phyloP scores from a whole-genome alignment of 1,140 invertebrate genomes.

The Mya arenaria region DNA sequence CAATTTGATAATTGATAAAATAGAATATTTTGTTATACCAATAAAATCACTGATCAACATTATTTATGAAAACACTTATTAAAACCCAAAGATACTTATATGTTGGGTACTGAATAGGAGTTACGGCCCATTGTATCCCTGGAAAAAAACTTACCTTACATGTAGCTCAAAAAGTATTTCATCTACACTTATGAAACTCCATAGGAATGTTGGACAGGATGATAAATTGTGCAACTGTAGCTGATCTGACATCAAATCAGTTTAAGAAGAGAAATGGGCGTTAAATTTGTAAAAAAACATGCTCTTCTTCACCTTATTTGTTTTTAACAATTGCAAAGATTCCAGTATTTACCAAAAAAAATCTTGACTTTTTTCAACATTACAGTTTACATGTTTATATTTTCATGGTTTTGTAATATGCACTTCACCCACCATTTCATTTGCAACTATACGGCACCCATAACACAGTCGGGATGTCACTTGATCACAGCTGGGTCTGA shows the following conservation, averaged over 20 bases:
- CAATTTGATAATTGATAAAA: background rate
- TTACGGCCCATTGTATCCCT: background rate
- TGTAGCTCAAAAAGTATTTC: background rate
- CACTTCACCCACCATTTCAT: conserved; percentile 61
- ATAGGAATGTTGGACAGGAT: no score
- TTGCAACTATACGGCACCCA: conserved; percentile 61
- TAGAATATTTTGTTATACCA: background rate
- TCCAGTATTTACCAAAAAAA: background rate
- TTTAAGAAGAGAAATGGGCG: no score
- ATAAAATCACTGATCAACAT: background rate
- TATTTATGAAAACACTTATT: background rate
- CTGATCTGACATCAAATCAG: background rate
- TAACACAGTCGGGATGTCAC: conserved; percentile 58
- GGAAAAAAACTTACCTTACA: background rate
- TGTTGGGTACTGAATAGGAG: background rate
- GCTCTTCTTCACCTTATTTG: no score
- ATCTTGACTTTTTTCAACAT: background rate
- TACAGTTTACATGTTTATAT: background rate
- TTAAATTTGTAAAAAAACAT: no score
- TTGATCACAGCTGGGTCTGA: conserved; percentile 46
- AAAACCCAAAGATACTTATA: background rate
- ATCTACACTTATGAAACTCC: no score
- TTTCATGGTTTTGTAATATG: background rate
- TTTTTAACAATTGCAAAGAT: no score
- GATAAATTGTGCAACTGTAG: background rate